phyloP scores from a whole-genome alignment of 1,140 invertebrate species.

The Cryptotermes secundus region DNA sequence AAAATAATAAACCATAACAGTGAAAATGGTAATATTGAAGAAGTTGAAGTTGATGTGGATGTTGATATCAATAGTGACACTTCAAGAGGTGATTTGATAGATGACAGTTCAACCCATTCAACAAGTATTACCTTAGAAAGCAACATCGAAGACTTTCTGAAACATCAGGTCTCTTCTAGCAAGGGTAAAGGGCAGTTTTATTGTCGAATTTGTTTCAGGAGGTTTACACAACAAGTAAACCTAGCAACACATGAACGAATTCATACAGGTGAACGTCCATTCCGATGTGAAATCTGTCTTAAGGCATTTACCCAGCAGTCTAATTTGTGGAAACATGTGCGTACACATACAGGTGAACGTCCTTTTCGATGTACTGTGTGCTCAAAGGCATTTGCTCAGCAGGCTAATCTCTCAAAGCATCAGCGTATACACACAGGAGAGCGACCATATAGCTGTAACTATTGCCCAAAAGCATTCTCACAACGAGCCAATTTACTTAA shows the following conservation, averaged over 20 bases:
- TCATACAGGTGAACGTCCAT: slow-evolving; percentile 54
- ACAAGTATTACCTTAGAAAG: background rate
- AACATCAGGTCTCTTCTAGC: background rate
- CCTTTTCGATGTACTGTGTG: slow-evolving; percentile 34
- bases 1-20: background rate
- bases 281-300: slow-evolving; percentile 45
- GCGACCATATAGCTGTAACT: slow-evolving; percentile 48
- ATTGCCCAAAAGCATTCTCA: slow-evolving; percentile 47
- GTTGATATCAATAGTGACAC: background rate
- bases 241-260: slow-evolving; percentile 43
- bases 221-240: slow-evolving; percentile 44
- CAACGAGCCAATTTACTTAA: slow-evolving; percentile 36
- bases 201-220: slow-evolving; percentile 44
- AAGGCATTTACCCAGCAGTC: slow-evolving; percentile 44
- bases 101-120: background rate
- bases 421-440: slow-evolving; percentile 42
- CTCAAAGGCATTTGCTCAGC: slow-evolving; percentile 34
- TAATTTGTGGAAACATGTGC: slow-evolving; percentile 36
- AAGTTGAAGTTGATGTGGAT: slow-evolving; percentile 23
- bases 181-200: slow-evolving; percentile 36
- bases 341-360: slow-evolving; percentile 36
- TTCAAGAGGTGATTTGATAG: background rate
- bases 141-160: too few relatives aligned
- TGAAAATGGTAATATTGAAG: background rate
- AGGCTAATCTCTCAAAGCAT: slow-evolving; percentile 36